Percentiles rank a stretch among this genome's conserved stretches.
These are phyloP conservation scores for Germaria angustata DNA, from an alignment of 2,888 invertebrate genomes.

Conservation along the genomic window DNA sequence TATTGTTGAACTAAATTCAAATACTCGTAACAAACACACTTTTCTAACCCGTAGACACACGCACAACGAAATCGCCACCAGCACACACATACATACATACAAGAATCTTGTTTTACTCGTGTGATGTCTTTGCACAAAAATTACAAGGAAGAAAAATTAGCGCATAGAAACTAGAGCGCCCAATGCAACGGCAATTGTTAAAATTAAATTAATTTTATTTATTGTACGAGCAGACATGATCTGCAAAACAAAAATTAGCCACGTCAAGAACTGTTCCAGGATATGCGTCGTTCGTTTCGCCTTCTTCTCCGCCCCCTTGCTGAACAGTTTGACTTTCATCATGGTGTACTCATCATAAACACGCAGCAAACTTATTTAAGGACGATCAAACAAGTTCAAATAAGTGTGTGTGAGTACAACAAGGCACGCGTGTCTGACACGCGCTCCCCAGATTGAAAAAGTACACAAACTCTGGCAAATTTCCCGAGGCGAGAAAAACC, in stretches of 20 bases:
- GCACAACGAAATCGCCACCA: background rate
- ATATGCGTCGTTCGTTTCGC: constrained; percentile 61
- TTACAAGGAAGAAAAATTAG: background rate
- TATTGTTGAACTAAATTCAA: constrained; percentile 45
- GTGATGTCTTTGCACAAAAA: background rate
- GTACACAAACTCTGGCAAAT: constrained; percentile 68
- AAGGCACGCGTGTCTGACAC: constrained; percentile 39
- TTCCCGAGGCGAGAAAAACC: constrained; percentile 79
- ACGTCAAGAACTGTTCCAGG: constrained; percentile 72
- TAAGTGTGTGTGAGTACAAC: constrained; percentile 22
- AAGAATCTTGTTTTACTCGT: constrained; percentile 15
- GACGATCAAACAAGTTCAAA: constrained; percentile 69
- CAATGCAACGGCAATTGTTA: constrained; percentile 73
- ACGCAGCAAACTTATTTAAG: constrained; percentile 52
- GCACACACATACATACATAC: background rate
- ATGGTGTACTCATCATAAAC: constrained; percentile 60
- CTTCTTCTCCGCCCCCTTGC: constrained; percentile 36
- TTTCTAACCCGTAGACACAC: constrained; percentile 29
- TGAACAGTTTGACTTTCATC: constrained; percentile 56
- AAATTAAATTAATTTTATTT: constrained; percentile 79
- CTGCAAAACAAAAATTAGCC: constrained; percentile 77
- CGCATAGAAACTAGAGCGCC: constrained; percentile 41
- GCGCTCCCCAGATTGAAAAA: constrained; percentile 27
- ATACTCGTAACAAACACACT: constrained; percentile 39
- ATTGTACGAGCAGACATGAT: too few species aligned